Evolutionary conservation across 2,113 vertebrate species (phyloP).

Genomic region (Leucosticte australis): DNA sequence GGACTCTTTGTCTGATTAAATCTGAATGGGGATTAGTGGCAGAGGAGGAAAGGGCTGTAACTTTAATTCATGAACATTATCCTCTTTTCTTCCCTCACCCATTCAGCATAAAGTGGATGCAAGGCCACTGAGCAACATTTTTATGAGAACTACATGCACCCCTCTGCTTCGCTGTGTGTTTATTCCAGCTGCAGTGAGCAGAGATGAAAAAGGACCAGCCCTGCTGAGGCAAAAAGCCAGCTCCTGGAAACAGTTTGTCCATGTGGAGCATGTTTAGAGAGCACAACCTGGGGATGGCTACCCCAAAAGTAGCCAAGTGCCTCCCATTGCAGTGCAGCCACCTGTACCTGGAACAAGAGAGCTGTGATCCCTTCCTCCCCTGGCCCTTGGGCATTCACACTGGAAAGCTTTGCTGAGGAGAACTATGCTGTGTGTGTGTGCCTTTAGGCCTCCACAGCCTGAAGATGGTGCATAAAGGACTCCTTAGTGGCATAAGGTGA

Average conservation of each 20-base stretch:
- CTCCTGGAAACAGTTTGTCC: background rate
- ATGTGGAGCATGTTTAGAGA: background rate
- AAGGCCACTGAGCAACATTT: background rate
- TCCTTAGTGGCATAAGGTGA: background rate
- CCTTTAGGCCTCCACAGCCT: background rate
- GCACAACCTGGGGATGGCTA: background rate
- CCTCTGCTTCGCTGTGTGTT: background rate
- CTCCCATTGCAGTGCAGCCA: background rate
- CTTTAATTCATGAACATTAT: constrained; percentile 27
- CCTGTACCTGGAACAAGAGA: accelerated
- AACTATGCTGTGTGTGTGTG: background rate
- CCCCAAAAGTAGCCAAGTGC: background rate
- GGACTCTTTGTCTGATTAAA: constrained; percentile 36
- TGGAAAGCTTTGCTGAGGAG: background rate
- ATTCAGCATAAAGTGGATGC: background rate
- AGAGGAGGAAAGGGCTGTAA: background rate
- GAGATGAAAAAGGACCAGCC: background rate
- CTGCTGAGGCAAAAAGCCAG: accelerated
- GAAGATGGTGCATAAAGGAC: background rate
- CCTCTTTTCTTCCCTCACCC: background rate
- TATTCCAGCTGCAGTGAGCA: background rate
- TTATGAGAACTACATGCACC: background rate
- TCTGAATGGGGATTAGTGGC: constrained; percentile 38
- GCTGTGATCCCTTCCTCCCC: background rate
- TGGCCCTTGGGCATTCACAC: background rate